phyloP scores from a whole-genome alignment of 1,140 invertebrate genomes.

The Hydropsyche tenuis region DNA sequence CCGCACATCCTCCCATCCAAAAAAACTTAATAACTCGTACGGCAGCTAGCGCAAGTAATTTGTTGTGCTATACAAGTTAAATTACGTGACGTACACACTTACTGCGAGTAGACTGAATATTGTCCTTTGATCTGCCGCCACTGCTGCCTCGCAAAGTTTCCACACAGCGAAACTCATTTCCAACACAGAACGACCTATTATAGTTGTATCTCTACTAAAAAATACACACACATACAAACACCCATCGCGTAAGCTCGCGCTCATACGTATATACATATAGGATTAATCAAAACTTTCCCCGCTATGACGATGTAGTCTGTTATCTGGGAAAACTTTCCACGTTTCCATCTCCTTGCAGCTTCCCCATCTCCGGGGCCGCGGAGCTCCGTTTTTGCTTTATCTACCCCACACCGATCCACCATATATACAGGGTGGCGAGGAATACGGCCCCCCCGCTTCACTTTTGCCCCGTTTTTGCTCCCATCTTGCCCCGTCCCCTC shows the following conservation, averaged over 20 bases:
- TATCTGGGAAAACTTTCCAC: constrained; percentile 41
- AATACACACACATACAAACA: constrained; percentile 27
- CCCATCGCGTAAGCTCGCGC: not conserved
- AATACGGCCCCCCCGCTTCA: constrained; percentile 27
- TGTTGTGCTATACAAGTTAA: constrained; percentile 2
- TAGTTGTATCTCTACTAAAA: constrained; percentile 23
- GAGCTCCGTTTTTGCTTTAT: constrained; percentile 38
- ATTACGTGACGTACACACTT: not conserved
- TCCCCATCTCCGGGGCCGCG: constrained; percentile 19
- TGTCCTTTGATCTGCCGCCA: constrained; percentile 19
- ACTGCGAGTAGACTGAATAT: constrained; percentile 11
- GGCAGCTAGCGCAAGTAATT: too few relatives aligned
- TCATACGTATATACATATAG: constrained; percentile 19
- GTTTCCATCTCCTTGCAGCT: constrained; percentile 39
- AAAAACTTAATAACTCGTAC: too few relatives aligned
- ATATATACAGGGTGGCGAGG: constrained; percentile 13
- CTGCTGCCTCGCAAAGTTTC: not conserved
- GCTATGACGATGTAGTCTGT: constrained; percentile 42
- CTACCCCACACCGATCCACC: not conserved
- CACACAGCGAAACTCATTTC: constrained; percentile 30
- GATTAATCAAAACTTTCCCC: constrained; percentile 40
- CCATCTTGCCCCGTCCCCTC: constrained; percentile 32
- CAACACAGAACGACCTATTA: constrained; percentile 28
- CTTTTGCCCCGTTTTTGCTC: constrained; percentile 41
- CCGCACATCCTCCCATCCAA: too few relatives aligned